A percentile compares a stretch with the other conserved stretches of the same genome.
phyloP scores from a whole-genome alignment of 2,888 invertebrate genomes.

The Herminia tarsipennalis region DNA sequence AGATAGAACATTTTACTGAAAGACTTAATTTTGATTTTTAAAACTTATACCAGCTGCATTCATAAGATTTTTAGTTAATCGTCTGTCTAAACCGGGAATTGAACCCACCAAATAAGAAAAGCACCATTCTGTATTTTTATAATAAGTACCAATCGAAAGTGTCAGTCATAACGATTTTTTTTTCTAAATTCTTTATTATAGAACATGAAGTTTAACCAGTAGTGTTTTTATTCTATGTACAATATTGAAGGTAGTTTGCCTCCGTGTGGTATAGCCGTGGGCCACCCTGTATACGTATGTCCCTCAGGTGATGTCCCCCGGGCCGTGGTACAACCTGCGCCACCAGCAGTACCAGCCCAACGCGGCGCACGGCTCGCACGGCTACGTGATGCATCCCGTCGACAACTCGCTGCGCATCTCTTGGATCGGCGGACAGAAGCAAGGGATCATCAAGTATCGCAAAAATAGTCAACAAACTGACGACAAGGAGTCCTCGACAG shows the following conservation, averaged over 20 bases:
- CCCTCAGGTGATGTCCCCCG: conserved; percentile 64
- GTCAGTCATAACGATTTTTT: not conserved
- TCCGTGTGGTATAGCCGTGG: no score
- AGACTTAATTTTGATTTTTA: no score
- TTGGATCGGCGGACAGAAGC: conserved; percentile 38
- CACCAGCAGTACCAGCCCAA: conserved; percentile 87
- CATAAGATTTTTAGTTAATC: no score
- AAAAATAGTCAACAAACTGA: not conserved
- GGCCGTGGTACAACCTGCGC: conserved; percentile 86
- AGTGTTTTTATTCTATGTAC: not conserved
- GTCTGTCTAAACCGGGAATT: no score
- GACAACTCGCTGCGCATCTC: conserved; percentile 42
- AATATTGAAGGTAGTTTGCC: no score
- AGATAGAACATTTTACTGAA: no score
- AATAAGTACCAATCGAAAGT: not conserved
- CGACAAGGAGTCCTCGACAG: conserved; percentile 22
- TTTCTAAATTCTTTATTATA: no score
- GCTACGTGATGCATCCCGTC: conserved; percentile 59
- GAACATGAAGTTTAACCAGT: not conserved
- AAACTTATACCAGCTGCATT: no score
- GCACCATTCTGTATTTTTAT: not conserved
- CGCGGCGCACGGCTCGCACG: conserved; percentile 69
- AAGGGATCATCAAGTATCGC: conserved; percentile 51
- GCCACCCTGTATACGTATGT: not conserved
- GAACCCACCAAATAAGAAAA: not conserved